phyloP scores from a whole-genome alignment of 2,797 vertebrate genomes.

The Schizopygopsis pylzovi region DNA sequence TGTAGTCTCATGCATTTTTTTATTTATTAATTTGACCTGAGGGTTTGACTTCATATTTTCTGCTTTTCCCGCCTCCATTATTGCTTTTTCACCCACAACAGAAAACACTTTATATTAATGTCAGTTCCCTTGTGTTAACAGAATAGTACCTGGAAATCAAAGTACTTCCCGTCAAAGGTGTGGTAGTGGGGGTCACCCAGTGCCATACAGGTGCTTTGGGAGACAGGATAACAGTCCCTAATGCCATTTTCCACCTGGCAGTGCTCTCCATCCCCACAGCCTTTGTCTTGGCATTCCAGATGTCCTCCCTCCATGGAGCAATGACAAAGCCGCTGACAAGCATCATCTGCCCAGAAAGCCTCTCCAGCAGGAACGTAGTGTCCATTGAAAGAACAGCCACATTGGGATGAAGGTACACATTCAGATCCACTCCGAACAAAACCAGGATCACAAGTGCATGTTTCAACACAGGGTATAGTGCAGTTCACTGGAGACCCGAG shows the following conservation, averaged over 20 bases:
- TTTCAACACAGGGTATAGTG: slow-evolving; percentile 70
- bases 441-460: slow-evolving; percentile 73
- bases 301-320: slow-evolving; percentile 62
- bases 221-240: slow-evolving; percentile 68
- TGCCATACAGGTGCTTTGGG: slow-evolving; percentile 70
- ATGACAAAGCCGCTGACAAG: slow-evolving; percentile 66
- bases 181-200: slow-evolving; percentile 74
- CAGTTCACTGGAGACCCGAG: slow-evolving; percentile 69
- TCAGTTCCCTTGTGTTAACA: neutral
- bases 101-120: too few relatives aligned
- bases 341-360: slow-evolving; percentile 71
- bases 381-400: slow-evolving; percentile 75
- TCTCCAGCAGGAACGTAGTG: slow-evolving; percentile 66
- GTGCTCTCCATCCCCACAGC: slow-evolving; percentile 61
- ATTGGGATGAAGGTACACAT: slow-evolving; percentile 66
- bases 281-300: slow-evolving; percentile 63
- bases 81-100: too few relatives aligned
- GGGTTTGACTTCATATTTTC: too few relatives aligned
- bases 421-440: slow-evolving; percentile 70
- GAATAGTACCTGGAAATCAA: slow-evolving; percentile 70
- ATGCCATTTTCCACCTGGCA: slow-evolving; percentile 69
- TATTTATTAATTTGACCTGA: too few relatives aligned
- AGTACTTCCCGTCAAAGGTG: slow-evolving; percentile 73
- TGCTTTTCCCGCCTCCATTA: too few relatives aligned
- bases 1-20: too few relatives aligned